These are phyloP conservation scores for Regulus satrapa DNA, from an alignment of 2,113 vertebrate genomes.

Conservation along the genomic window DNA sequence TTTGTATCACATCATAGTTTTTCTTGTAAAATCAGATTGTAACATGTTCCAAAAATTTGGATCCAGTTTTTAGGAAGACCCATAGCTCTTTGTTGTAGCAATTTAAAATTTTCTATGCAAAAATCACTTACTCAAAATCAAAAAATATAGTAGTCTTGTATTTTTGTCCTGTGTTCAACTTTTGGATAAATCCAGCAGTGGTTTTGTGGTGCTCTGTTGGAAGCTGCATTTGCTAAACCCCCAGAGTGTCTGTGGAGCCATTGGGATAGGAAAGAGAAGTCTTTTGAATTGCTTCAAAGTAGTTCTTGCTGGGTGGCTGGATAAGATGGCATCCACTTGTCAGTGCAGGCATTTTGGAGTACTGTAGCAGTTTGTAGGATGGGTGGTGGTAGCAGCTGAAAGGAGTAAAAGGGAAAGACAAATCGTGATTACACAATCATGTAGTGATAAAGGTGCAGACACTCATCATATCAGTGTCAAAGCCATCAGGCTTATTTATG, in stretches of 20 bases:
- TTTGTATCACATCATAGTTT: neutral
- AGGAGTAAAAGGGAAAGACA: neutral
- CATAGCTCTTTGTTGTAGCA: neutral
- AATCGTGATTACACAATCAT: neutral
- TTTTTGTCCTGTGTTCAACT: neutral
- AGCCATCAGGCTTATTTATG: neutral
- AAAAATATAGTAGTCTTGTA: neutral
- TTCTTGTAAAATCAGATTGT: neutral
- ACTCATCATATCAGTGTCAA: neutral
- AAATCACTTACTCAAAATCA: neutral
- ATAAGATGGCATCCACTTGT: neutral
- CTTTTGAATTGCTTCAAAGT: neutral
- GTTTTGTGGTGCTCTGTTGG: neutral
- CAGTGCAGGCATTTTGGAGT: neutral
- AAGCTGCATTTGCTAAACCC: neutral
- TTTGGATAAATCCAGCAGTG: neutral
- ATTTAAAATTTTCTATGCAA: neutral
- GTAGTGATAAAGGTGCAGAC: neutral
- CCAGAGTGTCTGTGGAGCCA: neutral
- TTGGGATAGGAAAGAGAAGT: neutral
- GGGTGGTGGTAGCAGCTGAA: neutral
- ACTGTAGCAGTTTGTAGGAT: neutral
- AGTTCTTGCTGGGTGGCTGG: neutral
- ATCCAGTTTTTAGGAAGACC: neutral
- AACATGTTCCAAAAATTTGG: neutral